Evolutionary conservation across 2,888 invertebrate species (phyloP), one percentile per base, ranked within the genome.

Genomic region (Drosophila rubida): DNA sequence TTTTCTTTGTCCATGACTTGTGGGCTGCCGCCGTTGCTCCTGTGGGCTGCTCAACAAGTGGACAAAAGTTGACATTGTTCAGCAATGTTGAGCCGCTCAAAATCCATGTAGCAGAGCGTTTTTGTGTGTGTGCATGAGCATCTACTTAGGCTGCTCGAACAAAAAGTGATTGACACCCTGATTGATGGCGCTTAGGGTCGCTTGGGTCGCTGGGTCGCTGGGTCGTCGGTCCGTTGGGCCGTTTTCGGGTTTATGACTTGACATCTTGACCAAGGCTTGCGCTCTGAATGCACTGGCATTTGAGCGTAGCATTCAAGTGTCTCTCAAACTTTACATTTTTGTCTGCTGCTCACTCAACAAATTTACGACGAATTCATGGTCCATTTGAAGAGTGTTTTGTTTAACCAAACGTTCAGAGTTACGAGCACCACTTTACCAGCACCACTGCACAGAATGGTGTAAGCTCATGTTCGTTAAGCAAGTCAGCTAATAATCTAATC

Each of bases 111-210:
- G 16, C 32, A 14, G n/a, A 39, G 44, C 44, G 14, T n/a, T n/a
- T n/a, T n/a, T 23, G 19, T 35, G 13, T 61, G 23, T 60, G 13
- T 37, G 14, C 27, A 11, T 39, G 61, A 50, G 78, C 68, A 63
- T 70, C 73, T 76, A 75, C 85, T 81, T 87, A 58, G 69, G 53
- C 49, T 60, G 65, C 68, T 51, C 81, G 22, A 46, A 42, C 50
- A 64, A 72, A 70, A 84, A 66, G 82, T 84, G 82, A 82, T 82
- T 82, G 82, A 82, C 87, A 87, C 69, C 74, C 79, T 87, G 87
- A 82, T 87, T 84, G 85, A 87, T 82, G 76, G 82, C 69, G 69
- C 85, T 84, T 73, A 49, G 65, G 75, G 63, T 54, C 55, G 42
- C 32, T 30, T 7, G 30, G 53, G 27, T 30, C 51, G 5, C 30